A percentile compares a stretch with the other conserved stretches of the same genome.
Conservation (phyloP, 2,113 vertebrate species). For the Oreamnos americanus region DNA sequence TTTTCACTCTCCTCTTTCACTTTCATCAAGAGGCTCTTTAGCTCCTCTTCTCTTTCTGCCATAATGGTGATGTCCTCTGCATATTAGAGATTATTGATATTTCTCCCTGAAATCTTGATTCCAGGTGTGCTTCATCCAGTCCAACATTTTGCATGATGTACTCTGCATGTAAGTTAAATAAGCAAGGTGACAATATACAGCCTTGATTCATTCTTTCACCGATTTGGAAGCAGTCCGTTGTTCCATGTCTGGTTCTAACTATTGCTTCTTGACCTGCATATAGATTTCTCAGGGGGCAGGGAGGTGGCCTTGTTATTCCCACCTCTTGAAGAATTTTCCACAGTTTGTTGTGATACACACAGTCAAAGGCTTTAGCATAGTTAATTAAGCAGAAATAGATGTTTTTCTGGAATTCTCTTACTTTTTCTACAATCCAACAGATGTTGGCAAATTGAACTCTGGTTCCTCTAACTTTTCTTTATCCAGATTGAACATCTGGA, state of each 20-base stretch:
- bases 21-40: not conserved
- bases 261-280: not conserved
- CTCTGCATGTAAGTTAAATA: not conserved
- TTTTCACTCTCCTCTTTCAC: not conserved
- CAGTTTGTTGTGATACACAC: not conserved
- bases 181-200: not conserved
- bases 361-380: not conserved
- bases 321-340: not conserved
- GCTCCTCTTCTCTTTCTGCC: not conserved
- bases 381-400: not conserved
- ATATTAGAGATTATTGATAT: not conserved
- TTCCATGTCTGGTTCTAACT: not conserved
- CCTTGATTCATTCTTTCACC: not conserved
- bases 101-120: not conserved
- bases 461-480: not conserved
- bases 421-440: not conserved
- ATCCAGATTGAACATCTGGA: not conserved
- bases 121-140: not conserved
- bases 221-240: accelerated
- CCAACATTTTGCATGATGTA: not conserved
- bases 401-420: not conserved
- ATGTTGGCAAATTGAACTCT: not conserved
- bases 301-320: not conserved
- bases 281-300: not conserved
- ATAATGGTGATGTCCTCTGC: not conserved